A percentile compares a stretch with the other conserved stretches of the same genome.
phyloP scores from a whole-genome alignment of 2,888 invertebrate genomes.

The Anticlea derivata region DNA sequence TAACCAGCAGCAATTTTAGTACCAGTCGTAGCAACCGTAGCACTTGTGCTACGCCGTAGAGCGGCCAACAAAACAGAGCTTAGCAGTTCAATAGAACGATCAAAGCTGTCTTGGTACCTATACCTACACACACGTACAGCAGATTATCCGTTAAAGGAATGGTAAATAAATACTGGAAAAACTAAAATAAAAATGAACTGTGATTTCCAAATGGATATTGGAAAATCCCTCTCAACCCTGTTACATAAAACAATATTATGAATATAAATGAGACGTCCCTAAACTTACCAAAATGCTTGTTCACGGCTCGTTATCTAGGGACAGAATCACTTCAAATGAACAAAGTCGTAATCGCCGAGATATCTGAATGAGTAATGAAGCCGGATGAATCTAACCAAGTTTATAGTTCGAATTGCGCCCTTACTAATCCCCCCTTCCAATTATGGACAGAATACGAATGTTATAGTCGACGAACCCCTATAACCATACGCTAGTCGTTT shows the following conservation, averaged over 20 bases:
- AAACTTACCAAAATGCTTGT: constrained; percentile 55
- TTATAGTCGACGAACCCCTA: constrained; percentile 49
- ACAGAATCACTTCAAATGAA: constrained; percentile 60
- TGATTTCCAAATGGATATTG: constrained; percentile 36
- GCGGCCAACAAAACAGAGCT: neutral
- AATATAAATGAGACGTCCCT: constrained; percentile 56
- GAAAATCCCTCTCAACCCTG: constrained; percentile 46
- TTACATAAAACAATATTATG: constrained; percentile 58
- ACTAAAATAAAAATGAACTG: constrained; percentile 18
- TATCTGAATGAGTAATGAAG: constrained; percentile 66
- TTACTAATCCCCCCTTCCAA: constrained; percentile 62
- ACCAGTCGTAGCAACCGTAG: neutral
- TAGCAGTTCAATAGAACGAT: neutral
- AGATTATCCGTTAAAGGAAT: constrained; percentile 12
- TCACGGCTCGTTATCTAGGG: constrained; percentile 55
- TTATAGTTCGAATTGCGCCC: constrained; percentile 61
- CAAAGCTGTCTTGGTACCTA: constrained; percentile 11
- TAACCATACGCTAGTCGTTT: constrained; percentile 49
- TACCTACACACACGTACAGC: neutral
- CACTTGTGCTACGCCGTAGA: neutral
- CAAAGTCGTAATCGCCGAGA: constrained; percentile 60
- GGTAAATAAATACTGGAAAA: constrained; percentile 9
- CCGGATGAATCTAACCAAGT: constrained; percentile 57
- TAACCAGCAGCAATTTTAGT: neutral
- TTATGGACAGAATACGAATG: constrained; percentile 61